Conservation (phyloP, 2,888 invertebrate genomes). For the Rhynchonema sp. region DNA sequence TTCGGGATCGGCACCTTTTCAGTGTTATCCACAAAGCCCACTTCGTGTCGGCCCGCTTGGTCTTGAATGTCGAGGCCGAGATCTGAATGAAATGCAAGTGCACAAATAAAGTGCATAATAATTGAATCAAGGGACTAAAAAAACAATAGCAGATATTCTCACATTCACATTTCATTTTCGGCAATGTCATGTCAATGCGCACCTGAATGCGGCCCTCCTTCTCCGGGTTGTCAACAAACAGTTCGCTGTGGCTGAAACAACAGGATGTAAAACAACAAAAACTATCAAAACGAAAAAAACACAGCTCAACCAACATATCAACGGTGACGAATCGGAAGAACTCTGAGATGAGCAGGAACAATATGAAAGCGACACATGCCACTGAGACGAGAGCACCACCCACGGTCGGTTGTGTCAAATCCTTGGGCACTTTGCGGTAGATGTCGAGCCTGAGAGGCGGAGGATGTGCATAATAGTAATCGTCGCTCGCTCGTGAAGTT, state of each 20-base stretch:
- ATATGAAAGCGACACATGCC: slow-evolving; percentile 34
- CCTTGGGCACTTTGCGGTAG: slow-evolving; percentile 42
- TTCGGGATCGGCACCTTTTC: slow-evolving; percentile 32
- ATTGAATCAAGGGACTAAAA: neutral
- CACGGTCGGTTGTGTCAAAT: slow-evolving; percentile 40
- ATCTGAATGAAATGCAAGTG: slow-evolving; percentile 28
- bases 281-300: neutral
- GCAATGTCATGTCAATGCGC: slow-evolving; percentile 36
- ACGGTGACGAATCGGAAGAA: slow-evolving; percentile 33
- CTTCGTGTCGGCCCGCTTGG: slow-evolving; percentile 42
- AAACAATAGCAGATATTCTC: slow-evolving; percentile 10
- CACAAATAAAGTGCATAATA: no score
- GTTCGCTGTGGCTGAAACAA: slow-evolving; percentile 34
- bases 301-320: slow-evolving; percentile 33
- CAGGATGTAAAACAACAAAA: neutral
- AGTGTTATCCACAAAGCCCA: slow-evolving; percentile 38
- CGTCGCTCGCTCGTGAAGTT: neutral
- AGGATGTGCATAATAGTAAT: neutral
- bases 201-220: slow-evolving; percentile 37
- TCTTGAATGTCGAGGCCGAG: slow-evolving; percentile 41
- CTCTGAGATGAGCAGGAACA: slow-evolving; percentile 36
- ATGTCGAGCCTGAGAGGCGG: slow-evolving; percentile 38
- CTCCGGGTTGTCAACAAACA: slow-evolving; percentile 39
- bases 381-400: slow-evolving; percentile 39
- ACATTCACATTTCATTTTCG: slow-evolving; percentile 37